Conservation (phyloP, 2,797 vertebrate species). For the Bovichtus variegatus region DNA sequence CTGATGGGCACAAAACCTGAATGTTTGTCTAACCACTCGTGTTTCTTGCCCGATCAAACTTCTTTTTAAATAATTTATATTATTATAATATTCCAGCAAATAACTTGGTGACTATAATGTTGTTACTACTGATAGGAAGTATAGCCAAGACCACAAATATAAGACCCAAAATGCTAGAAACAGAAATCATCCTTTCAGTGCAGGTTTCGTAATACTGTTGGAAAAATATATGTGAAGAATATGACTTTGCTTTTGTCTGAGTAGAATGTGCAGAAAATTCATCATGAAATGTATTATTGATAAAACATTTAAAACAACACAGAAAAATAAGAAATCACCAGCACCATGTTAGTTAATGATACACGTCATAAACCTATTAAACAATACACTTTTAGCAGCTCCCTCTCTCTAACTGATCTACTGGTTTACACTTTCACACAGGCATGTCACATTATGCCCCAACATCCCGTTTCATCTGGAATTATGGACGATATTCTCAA, state of each 20-base stretch:
- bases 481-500: constrained; percentile 23
- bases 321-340: not conserved
- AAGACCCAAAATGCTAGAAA: too few species aligned
- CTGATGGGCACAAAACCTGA: not conserved
- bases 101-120: too few species aligned
- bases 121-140: too few species aligned
- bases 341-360: not conserved
- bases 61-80: too few species aligned
- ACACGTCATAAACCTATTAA: not conserved
- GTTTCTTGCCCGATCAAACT: too few species aligned
- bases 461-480: constrained; percentile 11
- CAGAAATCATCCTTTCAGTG: too few species aligned
- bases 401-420: not conserved
- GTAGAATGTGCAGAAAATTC: not conserved
- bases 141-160: too few species aligned
- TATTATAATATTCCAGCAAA: too few species aligned
- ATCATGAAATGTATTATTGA: not conserved
- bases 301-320: not conserved
- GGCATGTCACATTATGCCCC: not conserved
- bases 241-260: constrained; percentile 4
- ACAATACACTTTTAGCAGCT: not conserved
- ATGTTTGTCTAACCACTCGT: too few species aligned
- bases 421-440: not conserved
- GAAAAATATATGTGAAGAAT: too few species aligned
- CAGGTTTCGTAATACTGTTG: too few species aligned